Percentiles rank a stretch among this genome's conserved stretches.
Evolutionary conservation across 2,888 invertebrate species (phyloP).

Genomic region (Scrobipalpa costella): DNA sequence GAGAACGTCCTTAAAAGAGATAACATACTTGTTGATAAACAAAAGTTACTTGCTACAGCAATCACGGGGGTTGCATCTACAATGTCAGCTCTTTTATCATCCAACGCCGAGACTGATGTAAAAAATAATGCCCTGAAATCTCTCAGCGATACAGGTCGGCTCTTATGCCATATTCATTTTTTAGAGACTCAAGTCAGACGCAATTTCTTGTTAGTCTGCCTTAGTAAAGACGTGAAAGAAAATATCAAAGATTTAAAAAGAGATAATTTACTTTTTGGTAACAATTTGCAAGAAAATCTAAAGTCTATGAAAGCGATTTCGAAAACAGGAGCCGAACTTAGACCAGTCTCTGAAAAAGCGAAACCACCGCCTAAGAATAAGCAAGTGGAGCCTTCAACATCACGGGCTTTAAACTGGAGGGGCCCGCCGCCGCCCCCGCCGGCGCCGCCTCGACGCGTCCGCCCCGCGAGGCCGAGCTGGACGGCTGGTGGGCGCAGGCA

Average conservation of each 20-base stretch:
- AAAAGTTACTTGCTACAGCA: not conserved
- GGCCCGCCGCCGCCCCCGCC: slow-evolving; percentile 15
- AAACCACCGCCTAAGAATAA: slow-evolving; percentile 8
- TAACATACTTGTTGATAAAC: not conserved
- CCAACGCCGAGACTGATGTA: not conserved
- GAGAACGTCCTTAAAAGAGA: not conserved
- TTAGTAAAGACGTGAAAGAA: too few species aligned
- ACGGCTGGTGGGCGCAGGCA: slow-evolving; percentile 21
- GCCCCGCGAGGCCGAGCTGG: slow-evolving; percentile 16
- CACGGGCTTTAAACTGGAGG: slow-evolving; percentile 23
- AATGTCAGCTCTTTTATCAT: slow-evolving; percentile 4
- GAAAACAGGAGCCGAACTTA: slow-evolving; percentile 7
- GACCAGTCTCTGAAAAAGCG: not conserved
- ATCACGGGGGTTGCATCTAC: not conserved
- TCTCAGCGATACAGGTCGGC: slow-evolving; percentile 9
- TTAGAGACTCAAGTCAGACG: too few species aligned
- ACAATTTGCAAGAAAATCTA: not conserved
- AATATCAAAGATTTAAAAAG: slow-evolving; percentile 12
- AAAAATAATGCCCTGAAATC: slow-evolving; percentile 2
- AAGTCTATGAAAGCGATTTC: slow-evolving; percentile 9
- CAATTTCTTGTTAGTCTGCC: too few species aligned
- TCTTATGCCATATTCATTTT: slow-evolving; percentile 9
- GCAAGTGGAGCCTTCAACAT: slow-evolving; percentile 8
- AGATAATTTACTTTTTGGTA: slow-evolving; percentile 2
- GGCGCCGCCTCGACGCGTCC: not conserved